Base-by-base conservation (phyloP, 2,888 invertebrate genomes). In the Teleogryllus oceanicus region DNA sequence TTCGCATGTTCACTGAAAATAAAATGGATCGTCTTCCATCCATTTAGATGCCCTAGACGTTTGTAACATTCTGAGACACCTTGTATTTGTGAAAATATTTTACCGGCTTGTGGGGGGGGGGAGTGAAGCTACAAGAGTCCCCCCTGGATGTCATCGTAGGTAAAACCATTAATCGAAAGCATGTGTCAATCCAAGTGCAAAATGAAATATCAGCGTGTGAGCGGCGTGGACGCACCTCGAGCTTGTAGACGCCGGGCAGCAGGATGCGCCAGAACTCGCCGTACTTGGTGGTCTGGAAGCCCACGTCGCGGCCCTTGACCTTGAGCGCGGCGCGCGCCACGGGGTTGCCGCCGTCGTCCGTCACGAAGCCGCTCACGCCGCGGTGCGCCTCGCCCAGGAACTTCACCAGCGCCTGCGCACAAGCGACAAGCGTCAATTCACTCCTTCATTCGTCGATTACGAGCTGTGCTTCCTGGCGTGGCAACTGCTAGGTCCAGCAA, bases 251-350 rank as follows among this genome's bases (percentile, higher is more conserved):
- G 82, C 92, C 92, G 2, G 92, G 92, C 79, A 92, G 85, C 12
- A 92, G 86, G 76, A 92, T 87, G 83, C 92, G 88, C 91, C 91
- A 92, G 85, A 90, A 92, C 85, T 92, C 92, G 78, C 92, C 93
- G 84, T 88, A 87, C 84, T 87, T 87, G 75, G 89, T 88, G 18
- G 89, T 88, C 81, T 87, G 86, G 85, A 91, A 91, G n/a, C 87
- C 88, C 81, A 91, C 89, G 82, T 91, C 89, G 81, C 92, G 87
- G 2, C 89, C 90, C 80, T 87, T 85, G 79, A 92, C 88, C 83
- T 88, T 88, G 78, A 91, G 85, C 18, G 85, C 86, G 2, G 90
- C 90, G 76, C 87, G 87, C 81, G 86, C 86, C 74, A 91, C 86
- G 1, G 90, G 88, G 82, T 86, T 85, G 49, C 87, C 86, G 10